These are phyloP conservation scores for Euproctis similis DNA, from an alignment of 2,888 invertebrate species.

Conservation along the genomic window DNA sequence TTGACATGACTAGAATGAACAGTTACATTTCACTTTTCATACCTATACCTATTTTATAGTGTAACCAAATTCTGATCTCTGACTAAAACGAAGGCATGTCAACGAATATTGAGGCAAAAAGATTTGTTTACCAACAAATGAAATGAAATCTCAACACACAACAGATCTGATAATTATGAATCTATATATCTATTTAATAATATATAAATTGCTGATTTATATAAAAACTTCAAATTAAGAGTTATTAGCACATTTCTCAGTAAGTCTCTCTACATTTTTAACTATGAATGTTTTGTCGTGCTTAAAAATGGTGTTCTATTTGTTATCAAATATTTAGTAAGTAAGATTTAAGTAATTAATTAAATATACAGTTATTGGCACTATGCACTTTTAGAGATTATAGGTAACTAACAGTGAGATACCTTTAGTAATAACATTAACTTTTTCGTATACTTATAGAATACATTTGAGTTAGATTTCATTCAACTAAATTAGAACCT, in stretches of 20 bases:
- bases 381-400: conserved; percentile 45
- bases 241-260: conserved; percentile 77
- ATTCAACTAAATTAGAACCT: conserved; percentile 26
- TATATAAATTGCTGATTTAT: conserved; percentile 38
- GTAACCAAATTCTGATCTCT: conserved; percentile 55
- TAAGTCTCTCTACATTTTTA: conserved; percentile 77
- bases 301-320: conserved; percentile 77
- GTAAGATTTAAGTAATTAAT: conserved; percentile 71
- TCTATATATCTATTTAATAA: conserved; percentile 54
- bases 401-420: conserved; percentile 28
- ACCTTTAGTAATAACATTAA: conserved; percentile 31
- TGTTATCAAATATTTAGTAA: conserved; percentile 75
- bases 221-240: conserved; percentile 66
- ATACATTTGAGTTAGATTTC: conserved; percentile 34
- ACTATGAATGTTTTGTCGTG: conserved; percentile 78
- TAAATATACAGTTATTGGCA: conserved; percentile 75
- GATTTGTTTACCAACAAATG: conserved; percentile 34
- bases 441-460: too few species aligned
- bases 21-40: conserved; percentile 61
- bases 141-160: conserved; percentile 52
- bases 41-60: conserved; percentile 57
- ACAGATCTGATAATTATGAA: conserved; percentile 66
- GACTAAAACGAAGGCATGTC: conserved; percentile 65
- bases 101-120: conserved; percentile 53
- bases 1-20: conserved; percentile 63